phyloP scores from a whole-genome alignment of 2,888 invertebrate species.

The Drosophila subquinaria region DNA sequence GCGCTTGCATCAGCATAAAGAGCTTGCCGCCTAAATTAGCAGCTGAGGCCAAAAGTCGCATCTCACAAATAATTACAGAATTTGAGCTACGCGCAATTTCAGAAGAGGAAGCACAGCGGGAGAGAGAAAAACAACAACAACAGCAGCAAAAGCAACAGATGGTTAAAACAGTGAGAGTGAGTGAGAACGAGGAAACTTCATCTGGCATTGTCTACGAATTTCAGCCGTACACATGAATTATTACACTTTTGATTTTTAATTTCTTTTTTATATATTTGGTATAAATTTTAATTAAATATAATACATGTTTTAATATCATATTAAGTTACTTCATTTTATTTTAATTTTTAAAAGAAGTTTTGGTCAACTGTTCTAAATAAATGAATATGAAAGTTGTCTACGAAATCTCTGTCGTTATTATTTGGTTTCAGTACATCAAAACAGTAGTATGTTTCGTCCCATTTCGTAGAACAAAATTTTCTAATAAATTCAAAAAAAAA shows the following conservation, averaged over 20 bases:
- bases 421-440: slow-evolving; percentile 2
- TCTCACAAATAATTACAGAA: slow-evolving; percentile 79
- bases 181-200: slow-evolving; percentile 28
- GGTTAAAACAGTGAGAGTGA: slow-evolving; percentile 7
- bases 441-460: slow-evolving; percentile 13
- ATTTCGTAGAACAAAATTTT: slow-evolving; percentile 29
- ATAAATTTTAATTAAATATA: too few species aligned
- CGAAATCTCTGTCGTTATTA: slow-evolving; percentile 33
- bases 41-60: slow-evolving; percentile 78
- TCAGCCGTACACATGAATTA: slow-evolving; percentile 40
- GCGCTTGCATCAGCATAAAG: slow-evolving; percentile 79
- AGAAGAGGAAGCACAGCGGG: slow-evolving; percentile 63
- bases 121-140: slow-evolving; percentile 20
- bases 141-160: slow-evolving; percentile 7
- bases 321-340: too few species aligned
- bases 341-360: too few species aligned
- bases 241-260: too few species aligned
- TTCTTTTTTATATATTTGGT: too few species aligned
- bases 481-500: slow-evolving; percentile 29
- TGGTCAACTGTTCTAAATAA: too few species aligned
- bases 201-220: slow-evolving; percentile 60
- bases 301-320: too few species aligned
- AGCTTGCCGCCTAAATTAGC: slow-evolving; percentile 78
- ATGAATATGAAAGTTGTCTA: slow-evolving; percentile 24
- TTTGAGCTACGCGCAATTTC: slow-evolving; percentile 82